These are phyloP conservation scores for Xestobium rufovillosum DNA, from an alignment of 2,888 invertebrate genomes.

Conservation along the genomic window DNA sequence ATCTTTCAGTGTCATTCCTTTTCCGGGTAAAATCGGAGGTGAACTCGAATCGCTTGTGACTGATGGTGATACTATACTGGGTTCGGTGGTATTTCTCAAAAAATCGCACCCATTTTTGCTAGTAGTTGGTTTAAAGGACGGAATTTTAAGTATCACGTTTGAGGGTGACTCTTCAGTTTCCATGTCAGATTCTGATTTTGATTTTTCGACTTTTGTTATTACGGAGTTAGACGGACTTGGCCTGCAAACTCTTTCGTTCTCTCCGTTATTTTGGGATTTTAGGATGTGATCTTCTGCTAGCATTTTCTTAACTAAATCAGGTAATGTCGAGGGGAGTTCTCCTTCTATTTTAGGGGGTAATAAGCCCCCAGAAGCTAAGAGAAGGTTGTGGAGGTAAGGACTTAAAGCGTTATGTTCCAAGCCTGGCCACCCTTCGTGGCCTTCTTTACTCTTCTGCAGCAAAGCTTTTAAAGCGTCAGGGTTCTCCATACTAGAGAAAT, in stretches of 20 bases:
- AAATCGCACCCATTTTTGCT: conserved; percentile 47
- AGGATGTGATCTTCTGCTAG: conserved; percentile 50
- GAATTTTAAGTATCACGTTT: conserved; percentile 83
- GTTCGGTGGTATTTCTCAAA: conserved; percentile 33
- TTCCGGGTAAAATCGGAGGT: conserved; percentile 47
- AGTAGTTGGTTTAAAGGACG: conserved; percentile 72
- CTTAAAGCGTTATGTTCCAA: conserved; percentile 43
- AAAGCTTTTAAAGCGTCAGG: conserved; percentile 48
- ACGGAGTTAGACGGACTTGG: conserved; percentile 43
- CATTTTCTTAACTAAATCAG: conserved; percentile 51
- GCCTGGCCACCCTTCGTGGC: conserved; percentile 40
- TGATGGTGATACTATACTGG: conserved; percentile 44
- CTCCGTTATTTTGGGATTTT: conserved; percentile 38
- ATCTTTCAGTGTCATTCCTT: conserved; percentile 67
- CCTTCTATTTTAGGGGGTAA: conserved; percentile 37
- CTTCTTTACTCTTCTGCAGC: conserved; percentile 45
- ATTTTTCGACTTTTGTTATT: conserved; percentile 36
- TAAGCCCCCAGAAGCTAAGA: conserved; percentile 39
- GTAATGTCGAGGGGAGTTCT: conserved; percentile 40
- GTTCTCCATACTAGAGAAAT: conserved; percentile 47
- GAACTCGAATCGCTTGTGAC: conserved; percentile 48
- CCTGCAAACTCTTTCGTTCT: conserved; percentile 33
- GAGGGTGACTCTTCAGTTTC: conserved; percentile 52
- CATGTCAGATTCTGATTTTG: conserved; percentile 40
- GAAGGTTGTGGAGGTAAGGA: conserved; percentile 49